phyloP scores from a whole-genome alignment of 53 echinoderm and acorn worm species.

The Astropecten irregularis region DNA sequence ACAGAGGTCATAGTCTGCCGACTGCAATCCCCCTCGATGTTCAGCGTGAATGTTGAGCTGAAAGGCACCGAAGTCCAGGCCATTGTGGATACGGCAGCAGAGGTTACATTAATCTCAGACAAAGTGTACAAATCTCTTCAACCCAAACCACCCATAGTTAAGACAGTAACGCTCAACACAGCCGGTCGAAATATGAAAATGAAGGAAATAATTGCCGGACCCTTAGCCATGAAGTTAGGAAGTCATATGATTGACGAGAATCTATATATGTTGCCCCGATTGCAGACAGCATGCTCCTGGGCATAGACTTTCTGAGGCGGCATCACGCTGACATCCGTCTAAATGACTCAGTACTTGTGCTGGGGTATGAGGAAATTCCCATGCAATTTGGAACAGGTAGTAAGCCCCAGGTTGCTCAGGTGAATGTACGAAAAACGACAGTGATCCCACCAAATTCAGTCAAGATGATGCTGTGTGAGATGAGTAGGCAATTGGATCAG shows the following conservation, averaged over 20 bases:
- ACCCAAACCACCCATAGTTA: slow-evolving; percentile 36
- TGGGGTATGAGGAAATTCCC: too few relatives aligned
- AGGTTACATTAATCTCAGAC: slow-evolving; percentile 49
- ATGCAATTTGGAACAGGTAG: too few relatives aligned
- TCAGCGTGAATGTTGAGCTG: not conserved
- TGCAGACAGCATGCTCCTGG: slow-evolving; percentile 59
- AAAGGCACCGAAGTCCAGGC: not conserved
- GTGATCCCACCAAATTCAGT: slow-evolving; percentile 19
- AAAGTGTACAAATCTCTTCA: not conserved
- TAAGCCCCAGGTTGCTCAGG: too few relatives aligned
- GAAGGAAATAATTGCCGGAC: slow-evolving; percentile 38
- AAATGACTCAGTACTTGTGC: too few relatives aligned
- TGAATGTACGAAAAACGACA: too few relatives aligned
- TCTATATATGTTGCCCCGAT: slow-evolving; percentile 63
- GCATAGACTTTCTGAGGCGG: slow-evolving; percentile 60
- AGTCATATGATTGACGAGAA: not conserved
- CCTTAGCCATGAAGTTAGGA: slow-evolving; percentile 30
- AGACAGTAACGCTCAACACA: slow-evolving; percentile 6
- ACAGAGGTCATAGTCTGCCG: not conserved
- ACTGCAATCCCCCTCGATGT: slow-evolving; percentile 6
- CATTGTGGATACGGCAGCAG: slow-evolving; percentile 18
- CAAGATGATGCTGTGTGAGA: not conserved
- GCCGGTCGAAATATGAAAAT: slow-evolving; percentile 60
- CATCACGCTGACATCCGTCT: too few relatives aligned
- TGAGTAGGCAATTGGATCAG: not conserved